These are phyloP conservation scores for Mastomys natalensis DNA, from an alignment of 2,113 vertebrate species.

Conservation along the genomic window DNA sequence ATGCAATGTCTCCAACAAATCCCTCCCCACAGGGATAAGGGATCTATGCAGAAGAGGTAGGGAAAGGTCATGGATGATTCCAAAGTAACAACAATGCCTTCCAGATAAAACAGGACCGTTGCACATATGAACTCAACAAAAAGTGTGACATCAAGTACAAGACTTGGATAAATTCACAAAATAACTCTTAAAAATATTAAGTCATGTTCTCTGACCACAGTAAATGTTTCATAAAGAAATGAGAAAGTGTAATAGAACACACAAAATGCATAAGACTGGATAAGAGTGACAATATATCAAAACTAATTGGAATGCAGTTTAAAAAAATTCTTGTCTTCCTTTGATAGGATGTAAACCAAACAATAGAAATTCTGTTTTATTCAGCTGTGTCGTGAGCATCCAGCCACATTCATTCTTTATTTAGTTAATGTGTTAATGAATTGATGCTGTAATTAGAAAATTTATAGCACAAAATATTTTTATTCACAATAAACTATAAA, in stretches of 20 bases:
- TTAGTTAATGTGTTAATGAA: constrained; percentile 2
- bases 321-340: background rate
- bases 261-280: constrained; percentile 6
- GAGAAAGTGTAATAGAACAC: background rate
- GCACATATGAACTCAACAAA: background rate
- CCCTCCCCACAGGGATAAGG: background rate
- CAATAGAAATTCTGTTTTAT: constrained; percentile 25
- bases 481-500: background rate
- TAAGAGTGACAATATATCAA: constrained; percentile 12
- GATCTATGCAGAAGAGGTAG: background rate
- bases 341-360: background rate
- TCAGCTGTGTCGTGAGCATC: background rate
- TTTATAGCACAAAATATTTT: background rate
- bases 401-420: background rate
- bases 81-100: background rate
- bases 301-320: background rate
- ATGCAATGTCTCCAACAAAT: background rate
- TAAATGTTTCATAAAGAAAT: background rate
- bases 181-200: background rate
- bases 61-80: background rate
- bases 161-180: background rate
- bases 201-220: background rate
- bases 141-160: background rate
- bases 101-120: background rate
- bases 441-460: background rate